These are phyloP conservation scores for Pelusios castaneus DNA, from an alignment of 2,113 vertebrate genomes.

Conservation along the genomic window DNA sequence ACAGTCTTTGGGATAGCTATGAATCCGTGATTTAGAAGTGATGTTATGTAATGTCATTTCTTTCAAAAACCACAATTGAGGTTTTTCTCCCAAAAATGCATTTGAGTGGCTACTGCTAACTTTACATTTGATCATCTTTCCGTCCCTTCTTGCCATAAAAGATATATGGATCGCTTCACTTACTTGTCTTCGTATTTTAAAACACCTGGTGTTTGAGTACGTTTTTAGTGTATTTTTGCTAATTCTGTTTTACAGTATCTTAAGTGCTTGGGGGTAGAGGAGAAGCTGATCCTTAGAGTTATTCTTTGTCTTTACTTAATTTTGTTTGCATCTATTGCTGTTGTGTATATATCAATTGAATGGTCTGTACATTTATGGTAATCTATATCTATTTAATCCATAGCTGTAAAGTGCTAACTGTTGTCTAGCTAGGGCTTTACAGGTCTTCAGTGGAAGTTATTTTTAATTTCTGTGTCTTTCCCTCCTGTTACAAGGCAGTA, in stretches of 20 bases:
- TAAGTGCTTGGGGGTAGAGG: background rate
- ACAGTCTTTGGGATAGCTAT: background rate
- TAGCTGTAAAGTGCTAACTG: background rate
- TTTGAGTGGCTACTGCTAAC: background rate
- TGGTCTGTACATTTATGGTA: background rate
- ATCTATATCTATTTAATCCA: background rate
- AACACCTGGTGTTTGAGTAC: background rate
- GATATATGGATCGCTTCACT: background rate
- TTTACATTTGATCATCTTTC: background rate
- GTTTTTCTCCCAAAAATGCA: background rate
- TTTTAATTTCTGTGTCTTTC: background rate
- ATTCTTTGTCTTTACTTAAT: background rate
- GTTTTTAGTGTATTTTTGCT: background rate
- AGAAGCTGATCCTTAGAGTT: background rate
- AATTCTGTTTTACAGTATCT: background rate
- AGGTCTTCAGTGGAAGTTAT: background rate
- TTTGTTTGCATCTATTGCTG: background rate
- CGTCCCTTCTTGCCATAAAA: background rate
- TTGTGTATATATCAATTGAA: background rate
- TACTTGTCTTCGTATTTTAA: background rate
- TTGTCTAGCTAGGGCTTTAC: background rate
- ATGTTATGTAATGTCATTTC: background rate
- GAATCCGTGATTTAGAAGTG: background rate
- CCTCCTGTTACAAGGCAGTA: background rate
- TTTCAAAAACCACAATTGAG: background rate